Conservation (phyloP, 2,113 vertebrate species). For the Eulemur macaco region DNA sequence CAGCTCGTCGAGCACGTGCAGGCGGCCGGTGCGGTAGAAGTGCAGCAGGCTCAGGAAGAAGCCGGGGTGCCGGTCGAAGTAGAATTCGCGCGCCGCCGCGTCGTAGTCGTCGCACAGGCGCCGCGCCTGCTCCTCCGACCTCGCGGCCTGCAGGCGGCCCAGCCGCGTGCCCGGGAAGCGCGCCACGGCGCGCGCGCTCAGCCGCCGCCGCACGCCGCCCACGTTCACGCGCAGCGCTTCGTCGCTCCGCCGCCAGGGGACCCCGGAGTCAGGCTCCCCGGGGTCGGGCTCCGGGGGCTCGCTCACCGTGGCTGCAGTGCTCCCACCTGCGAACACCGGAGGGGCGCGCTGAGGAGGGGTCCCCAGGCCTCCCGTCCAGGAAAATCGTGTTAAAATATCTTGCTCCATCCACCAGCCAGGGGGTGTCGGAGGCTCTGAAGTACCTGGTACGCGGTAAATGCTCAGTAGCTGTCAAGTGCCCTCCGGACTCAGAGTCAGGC, state of each 20-base stretch:
- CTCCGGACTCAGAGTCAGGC: background rate
- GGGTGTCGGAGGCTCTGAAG: background rate
- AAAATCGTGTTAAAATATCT: background rate
- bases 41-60: slow-evolving; percentile 96
- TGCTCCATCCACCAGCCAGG: background rate
- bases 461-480: background rate
- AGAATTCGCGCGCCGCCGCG: slow-evolving; percentile 93
- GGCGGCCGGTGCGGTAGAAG: slow-evolving; percentile 97
- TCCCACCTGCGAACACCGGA: background rate
- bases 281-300: background rate
- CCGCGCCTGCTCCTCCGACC: slow-evolving; percentile 94
- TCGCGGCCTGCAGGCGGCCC: slow-evolving; percentile 93
- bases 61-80: slow-evolving; percentile 95
- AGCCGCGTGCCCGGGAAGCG: slow-evolving; percentile 96
- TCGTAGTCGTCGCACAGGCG: slow-evolving; percentile 99
- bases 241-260: slow-evolving; percentile 75
- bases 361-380: background rate
- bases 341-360: background rate
- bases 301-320: slow-evolving; percentile 30
- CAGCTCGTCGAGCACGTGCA: slow-evolving; percentile 97
- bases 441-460: background rate
- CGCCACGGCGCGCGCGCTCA: slow-evolving; percentile 91
- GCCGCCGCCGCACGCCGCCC: slow-evolving; percentile 92
- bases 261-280: background rate
- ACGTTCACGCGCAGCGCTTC: slow-evolving; percentile 94